Evolutionary conservation across 2,888 invertebrate species (phyloP).

Genomic region (Polydesmus complanatus): DNA sequence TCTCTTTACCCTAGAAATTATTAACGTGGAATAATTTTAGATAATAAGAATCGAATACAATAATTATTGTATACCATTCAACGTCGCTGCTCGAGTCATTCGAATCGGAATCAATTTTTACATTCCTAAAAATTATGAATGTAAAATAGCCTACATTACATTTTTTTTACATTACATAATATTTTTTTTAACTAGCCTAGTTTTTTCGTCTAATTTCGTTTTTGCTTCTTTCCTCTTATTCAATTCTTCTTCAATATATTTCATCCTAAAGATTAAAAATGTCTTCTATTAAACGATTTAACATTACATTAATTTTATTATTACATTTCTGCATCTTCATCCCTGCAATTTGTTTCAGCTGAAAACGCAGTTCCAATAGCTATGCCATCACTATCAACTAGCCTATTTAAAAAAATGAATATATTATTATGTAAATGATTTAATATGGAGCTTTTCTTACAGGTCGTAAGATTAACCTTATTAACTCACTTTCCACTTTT

Average conservation of each 20-base stretch:
- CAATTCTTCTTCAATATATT: conserved; percentile 75
- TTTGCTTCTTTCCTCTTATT: conserved; percentile 59
- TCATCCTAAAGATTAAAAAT: conserved; percentile 40
- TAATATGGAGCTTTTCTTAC: background rate
- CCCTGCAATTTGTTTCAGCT: conserved; percentile 91
- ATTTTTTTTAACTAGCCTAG: background rate
- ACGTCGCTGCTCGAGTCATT: conserved; percentile 54
- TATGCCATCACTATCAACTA: conserved; percentile 56
- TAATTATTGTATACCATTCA: conserved; percentile 35
- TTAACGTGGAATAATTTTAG: background rate
- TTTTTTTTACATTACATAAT: background rate
- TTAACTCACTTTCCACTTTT: conserved; percentile 51
- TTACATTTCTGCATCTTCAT: conserved; percentile 97
- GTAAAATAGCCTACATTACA: background rate
- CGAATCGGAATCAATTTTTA: conserved; percentile 34
- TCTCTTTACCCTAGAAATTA: conserved; percentile 10
- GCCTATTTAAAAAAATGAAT: conserved; percentile 36
- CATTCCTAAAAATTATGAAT: conserved; percentile 27
- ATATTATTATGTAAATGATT: background rate
- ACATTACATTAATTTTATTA: conserved; percentile 25
- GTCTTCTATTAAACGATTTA: background rate
- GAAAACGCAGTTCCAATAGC: conserved; percentile 89
- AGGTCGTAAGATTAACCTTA: background rate
- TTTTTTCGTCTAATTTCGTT: background rate
- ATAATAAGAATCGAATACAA: background rate